A percentile compares a stretch with the other conserved stretches of the same genome.
Evolutionary conservation across 2,113 vertebrate species (phyloP).

Genomic region (Gallinago jamesoni): DNA sequence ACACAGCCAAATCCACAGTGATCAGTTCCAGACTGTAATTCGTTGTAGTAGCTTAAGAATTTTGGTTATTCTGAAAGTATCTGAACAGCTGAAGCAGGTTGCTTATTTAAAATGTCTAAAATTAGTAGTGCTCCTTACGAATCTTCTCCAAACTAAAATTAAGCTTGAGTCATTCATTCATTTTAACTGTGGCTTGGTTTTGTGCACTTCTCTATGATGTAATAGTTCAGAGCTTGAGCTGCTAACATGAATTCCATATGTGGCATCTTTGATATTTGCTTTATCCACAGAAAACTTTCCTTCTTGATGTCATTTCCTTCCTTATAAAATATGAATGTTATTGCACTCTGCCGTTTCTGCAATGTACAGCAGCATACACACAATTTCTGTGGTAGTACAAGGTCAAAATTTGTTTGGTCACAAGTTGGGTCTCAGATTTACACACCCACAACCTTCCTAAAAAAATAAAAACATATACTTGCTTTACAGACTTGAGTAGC

Average conservation of each 20-base stretch:
- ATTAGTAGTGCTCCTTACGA: not conserved
- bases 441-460: not conserved
- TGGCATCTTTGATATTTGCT: not conserved
- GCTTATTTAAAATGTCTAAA: not conserved
- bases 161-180: not conserved
- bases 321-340: fast-evolving
- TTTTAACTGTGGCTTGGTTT: not conserved
- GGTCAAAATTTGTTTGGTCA: not conserved
- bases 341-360: not conserved
- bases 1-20: not conserved
- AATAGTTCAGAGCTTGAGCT: not conserved
- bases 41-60: not conserved
- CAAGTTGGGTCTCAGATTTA: not conserved
- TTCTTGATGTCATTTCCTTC: not conserved
- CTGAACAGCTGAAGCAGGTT: not conserved
- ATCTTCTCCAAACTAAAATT: not conserved
- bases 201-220: not conserved
- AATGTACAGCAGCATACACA: fast-evolving
- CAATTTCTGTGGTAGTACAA: not conserved
- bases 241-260: not conserved
- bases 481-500: not conserved
- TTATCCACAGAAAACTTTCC: not conserved
- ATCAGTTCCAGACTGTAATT: not conserved
- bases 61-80: not conserved
- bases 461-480: not conserved